phyloP scores from a whole-genome alignment of 92 coral and sea anemone species.

The Virgularia gustaviana region DNA sequence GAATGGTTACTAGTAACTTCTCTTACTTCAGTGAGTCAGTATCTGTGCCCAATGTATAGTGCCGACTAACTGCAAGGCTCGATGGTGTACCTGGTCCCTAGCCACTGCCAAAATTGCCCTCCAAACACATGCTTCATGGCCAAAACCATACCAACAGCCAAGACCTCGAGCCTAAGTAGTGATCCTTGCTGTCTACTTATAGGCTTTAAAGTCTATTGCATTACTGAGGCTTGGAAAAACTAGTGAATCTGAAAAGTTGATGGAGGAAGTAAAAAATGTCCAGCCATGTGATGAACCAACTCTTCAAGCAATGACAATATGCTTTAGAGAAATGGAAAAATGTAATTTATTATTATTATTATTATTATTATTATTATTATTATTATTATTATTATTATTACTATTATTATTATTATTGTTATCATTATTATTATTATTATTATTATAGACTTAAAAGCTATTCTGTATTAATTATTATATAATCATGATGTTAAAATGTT shows the following conservation, averaged over 20 bases:
- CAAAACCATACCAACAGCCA: no score
- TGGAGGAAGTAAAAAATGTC: conserved; percentile 65
- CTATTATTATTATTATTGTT: not conserved
- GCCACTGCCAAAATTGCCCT: no score
- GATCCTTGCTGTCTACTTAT: conserved; percentile 11
- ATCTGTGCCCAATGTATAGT: no score
- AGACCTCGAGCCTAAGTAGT: no score
- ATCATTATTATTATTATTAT: not conserved
- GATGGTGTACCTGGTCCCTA: no score
- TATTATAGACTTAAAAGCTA: not conserved
- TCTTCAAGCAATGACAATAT: conserved; percentile 98
- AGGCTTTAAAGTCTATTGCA: conserved; percentile 89
- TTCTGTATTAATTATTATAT: no score
- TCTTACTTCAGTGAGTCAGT: no score
- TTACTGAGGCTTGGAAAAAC: conserved; percentile 76
- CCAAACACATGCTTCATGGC: no score
- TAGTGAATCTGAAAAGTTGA: conserved; percentile 59
- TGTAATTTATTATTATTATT: conserved; percentile 62
- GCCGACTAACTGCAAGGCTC: no score
- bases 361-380: not conserved
- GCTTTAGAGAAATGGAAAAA: conserved; percentile 95
- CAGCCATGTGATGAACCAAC: conserved; percentile 91
- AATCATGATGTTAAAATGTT: no score
- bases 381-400: not conserved
- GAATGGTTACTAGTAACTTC: no score